phyloP scores from a whole-genome alignment of 1,140 invertebrate species.

The Campoletis sonorensis region DNA sequence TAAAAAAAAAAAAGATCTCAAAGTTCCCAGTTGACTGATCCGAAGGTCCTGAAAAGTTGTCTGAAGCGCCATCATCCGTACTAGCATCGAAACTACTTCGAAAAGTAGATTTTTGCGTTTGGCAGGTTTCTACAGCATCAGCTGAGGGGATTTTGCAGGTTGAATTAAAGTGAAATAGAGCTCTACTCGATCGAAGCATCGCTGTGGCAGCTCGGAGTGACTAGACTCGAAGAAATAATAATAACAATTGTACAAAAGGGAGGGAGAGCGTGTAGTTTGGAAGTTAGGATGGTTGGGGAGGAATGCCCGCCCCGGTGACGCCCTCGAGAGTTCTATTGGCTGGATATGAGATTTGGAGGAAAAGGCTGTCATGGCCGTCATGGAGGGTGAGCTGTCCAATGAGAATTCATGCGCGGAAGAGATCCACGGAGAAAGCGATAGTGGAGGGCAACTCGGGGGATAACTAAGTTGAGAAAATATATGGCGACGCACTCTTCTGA shows the following conservation, averaged over 20 bases:
- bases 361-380: constrained; percentile 75
- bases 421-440: constrained; percentile 69
- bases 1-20: too few species aligned
- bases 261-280: constrained; percentile 27
- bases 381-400: constrained; percentile 73
- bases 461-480: too few species aligned
- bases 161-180: not conserved
- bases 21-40: too few species aligned
- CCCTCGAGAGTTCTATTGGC: constrained; percentile 75
- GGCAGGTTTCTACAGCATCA: constrained; percentile 11
- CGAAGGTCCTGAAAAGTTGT: not conserved
- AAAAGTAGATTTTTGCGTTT: not conserved
- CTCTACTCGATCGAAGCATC: not conserved
- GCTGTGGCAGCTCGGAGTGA: too few species aligned
- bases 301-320: constrained; percentile 72
- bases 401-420: constrained; percentile 60
- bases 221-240: constrained; percentile 50
- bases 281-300: constrained; percentile 51
- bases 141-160: not conserved
- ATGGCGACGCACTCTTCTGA: too few species aligned
- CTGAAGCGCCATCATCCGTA: not conserved
- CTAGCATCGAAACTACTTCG: too few species aligned
- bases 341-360: constrained; percentile 69
- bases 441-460: too few species aligned
- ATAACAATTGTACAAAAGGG: constrained; percentile 55